These are phyloP conservation scores for Hylaeus volcanicus DNA, from an alignment of 1,140 invertebrate genomes.

Conservation along the genomic window DNA sequence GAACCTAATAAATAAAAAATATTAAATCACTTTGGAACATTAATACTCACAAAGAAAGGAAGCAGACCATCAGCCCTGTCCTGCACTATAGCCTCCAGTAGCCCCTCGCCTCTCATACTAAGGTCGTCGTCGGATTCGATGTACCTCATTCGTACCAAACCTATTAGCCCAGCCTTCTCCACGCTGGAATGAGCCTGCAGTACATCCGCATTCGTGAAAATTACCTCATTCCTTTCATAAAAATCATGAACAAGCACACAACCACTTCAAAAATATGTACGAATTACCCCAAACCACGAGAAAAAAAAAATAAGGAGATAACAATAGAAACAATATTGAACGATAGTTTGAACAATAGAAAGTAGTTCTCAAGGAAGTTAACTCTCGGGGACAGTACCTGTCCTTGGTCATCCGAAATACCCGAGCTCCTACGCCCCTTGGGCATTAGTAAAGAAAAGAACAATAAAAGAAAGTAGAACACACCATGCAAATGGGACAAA, in stretches of 20 bases:
- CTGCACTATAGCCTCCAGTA: slow-evolving; percentile 89
- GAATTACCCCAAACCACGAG: too few relatives aligned
- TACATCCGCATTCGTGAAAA: background rate
- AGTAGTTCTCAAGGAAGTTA: too few relatives aligned
- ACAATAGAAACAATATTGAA: too few relatives aligned
- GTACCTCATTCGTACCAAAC: slow-evolving; percentile 95
- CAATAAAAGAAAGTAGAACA: too few relatives aligned
- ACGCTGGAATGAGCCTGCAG: slow-evolving; percentile 95
- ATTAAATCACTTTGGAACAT: background rate
- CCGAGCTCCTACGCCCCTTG: too few relatives aligned
- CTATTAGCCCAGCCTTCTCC: slow-evolving; percentile 96
- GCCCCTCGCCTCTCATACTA: slow-evolving; percentile 89
- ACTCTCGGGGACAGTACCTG: too few relatives aligned
- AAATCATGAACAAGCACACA: slow-evolving; percentile 9
- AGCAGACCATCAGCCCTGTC: slow-evolving; percentile 94
- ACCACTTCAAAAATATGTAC: background rate
- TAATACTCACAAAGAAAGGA: slow-evolving; percentile 94
- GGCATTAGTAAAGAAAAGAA: too few relatives aligned
- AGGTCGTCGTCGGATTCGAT: slow-evolving; percentile 92
- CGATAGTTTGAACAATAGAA: too few relatives aligned
- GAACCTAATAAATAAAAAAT: background rate
- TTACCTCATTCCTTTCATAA: too few relatives aligned
- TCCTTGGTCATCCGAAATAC: too few relatives aligned
- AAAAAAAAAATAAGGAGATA: too few relatives aligned
- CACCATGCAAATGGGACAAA: too few relatives aligned